These are phyloP conservation scores for Prinia subflava DNA, from an alignment of 2,113 vertebrate species.

Conservation along the genomic window DNA sequence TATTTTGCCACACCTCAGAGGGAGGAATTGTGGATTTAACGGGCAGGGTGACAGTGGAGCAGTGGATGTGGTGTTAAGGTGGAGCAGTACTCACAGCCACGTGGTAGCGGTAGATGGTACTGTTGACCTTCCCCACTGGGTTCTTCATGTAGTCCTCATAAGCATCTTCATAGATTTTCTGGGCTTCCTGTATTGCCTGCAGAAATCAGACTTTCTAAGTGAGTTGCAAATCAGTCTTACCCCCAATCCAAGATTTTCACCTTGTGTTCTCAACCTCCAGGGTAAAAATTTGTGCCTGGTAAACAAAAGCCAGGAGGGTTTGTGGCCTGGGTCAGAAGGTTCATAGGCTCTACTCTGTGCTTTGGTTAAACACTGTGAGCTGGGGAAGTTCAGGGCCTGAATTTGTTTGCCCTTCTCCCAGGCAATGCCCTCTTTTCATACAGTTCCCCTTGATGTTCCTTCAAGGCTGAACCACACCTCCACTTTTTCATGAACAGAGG, in stretches of 20 bases:
- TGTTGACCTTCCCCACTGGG: conserved; percentile 60
- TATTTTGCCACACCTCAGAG: neutral
- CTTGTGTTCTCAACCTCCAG: neutral
- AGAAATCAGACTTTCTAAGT: conserved; percentile 34
- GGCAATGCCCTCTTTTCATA: neutral
- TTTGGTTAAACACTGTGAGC: neutral
- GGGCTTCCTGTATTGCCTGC: conserved; percentile 87
- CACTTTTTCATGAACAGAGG: neutral
- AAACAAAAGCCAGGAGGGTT: neutral
- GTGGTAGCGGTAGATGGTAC: conserved; percentile 73
- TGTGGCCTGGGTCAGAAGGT: neutral
- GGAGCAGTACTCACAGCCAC: conserved; percentile 67
- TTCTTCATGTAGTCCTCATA: conserved; percentile 77
- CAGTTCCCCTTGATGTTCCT: neutral
- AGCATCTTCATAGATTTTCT: conserved; percentile 81
- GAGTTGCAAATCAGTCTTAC: neutral
- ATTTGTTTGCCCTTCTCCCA: neutral
- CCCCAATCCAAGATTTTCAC: neutral
- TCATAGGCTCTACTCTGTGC: neutral
- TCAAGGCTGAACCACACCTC: neutral
- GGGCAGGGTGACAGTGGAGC: neutral
- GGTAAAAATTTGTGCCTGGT: neutral
- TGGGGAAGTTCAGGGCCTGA: neutral
- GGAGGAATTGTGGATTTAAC: neutral
- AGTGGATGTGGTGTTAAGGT: neutral